phyloP scores from a whole-genome alignment of 2,113 vertebrate genomes.

The Trachemys scripta region DNA sequence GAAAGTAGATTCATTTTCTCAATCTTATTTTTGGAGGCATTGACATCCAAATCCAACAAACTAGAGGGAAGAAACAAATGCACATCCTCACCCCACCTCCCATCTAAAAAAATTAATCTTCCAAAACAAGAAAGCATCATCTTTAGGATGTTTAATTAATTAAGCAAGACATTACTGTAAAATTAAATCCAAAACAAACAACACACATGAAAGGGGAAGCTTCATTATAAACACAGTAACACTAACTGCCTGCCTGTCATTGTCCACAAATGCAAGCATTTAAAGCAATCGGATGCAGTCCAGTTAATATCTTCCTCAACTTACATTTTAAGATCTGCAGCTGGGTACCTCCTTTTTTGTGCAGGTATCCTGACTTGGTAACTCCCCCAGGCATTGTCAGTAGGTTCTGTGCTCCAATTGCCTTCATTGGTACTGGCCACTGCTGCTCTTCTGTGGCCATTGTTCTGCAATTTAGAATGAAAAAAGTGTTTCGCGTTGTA shows the following conservation, averaged over 20 bases:
- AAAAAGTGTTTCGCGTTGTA: not conserved
- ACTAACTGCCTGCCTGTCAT: not conserved
- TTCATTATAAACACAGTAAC: not conserved
- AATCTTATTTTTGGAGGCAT: not conserved
- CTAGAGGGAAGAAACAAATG: not conserved
- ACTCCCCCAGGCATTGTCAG: conserved; percentile 98
- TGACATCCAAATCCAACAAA: conserved; percentile 7
- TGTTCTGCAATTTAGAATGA: conserved; percentile 75
- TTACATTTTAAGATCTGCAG: conserved; percentile 95
- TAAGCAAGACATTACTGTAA: not conserved
- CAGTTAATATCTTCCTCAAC: conserved; percentile 65
- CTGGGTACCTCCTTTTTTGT: conserved; percentile 98
- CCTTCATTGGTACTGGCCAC: conserved; percentile 96
- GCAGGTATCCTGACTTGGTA: conserved; percentile 90
- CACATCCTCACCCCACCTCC: not conserved
- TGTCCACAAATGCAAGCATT: not conserved
- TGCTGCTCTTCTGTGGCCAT: conserved; percentile 88
- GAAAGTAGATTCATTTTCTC: conserved; percentile 16
- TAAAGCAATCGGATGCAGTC: not conserved
- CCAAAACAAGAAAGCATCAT: not conserved
- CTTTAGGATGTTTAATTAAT: not conserved
- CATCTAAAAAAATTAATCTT: not conserved
- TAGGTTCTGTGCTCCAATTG: conserved; percentile 97
- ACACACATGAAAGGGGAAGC: not conserved
- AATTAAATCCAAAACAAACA: not conserved